Percentiles rank a stretch among this genome's conserved stretches.
Evolutionary conservation across 2,797 vertebrate genomes (phyloP).

Genomic region (Eutrigla gurnardus): DNA sequence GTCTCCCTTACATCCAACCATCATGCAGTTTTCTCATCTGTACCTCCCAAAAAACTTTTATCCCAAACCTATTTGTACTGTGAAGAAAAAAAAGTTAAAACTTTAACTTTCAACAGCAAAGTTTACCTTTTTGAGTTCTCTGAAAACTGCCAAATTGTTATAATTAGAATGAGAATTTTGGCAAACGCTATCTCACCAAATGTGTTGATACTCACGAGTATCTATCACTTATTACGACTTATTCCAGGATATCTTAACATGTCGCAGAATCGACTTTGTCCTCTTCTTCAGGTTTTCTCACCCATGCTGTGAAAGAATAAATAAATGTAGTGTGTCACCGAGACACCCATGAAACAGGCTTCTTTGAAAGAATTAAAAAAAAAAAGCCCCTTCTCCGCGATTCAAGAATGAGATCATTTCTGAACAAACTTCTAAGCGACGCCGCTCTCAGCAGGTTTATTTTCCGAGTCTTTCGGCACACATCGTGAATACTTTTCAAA

Average conservation of each 20-base stretch:
- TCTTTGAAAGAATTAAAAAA: constrained; percentile 49
- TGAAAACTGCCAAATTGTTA: neutral
- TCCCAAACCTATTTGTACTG: neutral
- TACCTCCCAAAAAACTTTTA: neutral
- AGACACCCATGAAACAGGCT: constrained; percentile 67
- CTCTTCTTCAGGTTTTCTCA: constrained; percentile 20
- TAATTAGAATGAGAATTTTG: neutral
- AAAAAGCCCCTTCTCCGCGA: constrained; percentile 37
- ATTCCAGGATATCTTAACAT: neutral
- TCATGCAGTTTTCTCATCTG: no score
- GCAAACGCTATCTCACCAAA: neutral
- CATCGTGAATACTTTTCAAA: constrained; percentile 41
- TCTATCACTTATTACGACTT: neutral
- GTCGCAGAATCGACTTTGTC: constrained; percentile 7
- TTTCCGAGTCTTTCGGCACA: constrained; percentile 42
- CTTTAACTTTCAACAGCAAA: neutral
- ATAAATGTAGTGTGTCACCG: constrained; percentile 46
- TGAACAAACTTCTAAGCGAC: constrained; percentile 63
- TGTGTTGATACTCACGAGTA: neutral
- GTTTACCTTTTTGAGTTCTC: neutral
- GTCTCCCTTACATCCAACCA: no score
- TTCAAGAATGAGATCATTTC: constrained; percentile 50
- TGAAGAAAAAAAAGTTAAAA: neutral
- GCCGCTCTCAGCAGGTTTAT: constrained; percentile 40
- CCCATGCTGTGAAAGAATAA: constrained; percentile 39